A percentile compares a stretch with the other conserved stretches of the same genome.
Evolutionary conservation across 2,113 vertebrate species (phyloP).

Genomic region (Azemiops feae): DNA sequence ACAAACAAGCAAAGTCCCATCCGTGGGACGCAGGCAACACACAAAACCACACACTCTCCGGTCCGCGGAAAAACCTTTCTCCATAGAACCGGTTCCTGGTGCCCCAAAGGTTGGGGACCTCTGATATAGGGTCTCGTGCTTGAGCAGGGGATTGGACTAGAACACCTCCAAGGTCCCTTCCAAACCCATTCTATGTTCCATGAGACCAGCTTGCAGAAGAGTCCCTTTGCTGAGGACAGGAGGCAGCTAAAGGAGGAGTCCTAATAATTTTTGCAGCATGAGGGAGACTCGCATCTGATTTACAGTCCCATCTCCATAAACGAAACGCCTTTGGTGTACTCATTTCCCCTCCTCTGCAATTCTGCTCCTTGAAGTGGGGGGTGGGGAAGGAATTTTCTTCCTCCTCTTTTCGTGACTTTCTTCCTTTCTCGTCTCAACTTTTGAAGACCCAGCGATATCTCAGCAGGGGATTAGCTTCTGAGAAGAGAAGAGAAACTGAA

Average conservation of each 20-base stretch:
- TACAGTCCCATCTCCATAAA: background rate
- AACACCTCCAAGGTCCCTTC: background rate
- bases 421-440: background rate
- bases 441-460: background rate
- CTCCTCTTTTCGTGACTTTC: background rate
- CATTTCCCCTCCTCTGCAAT: background rate
- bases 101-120: too few species aligned
- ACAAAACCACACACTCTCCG: too few species aligned
- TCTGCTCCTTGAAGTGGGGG: background rate
- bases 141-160: too few species aligned
- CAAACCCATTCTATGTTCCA: background rate
- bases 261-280: background rate
- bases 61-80: too few species aligned
- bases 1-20: too few species aligned
- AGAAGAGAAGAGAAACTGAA: background rate
- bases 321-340: background rate
- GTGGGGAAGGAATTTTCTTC: background rate
- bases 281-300: background rate
- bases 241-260: background rate
- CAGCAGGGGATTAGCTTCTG: background rate
- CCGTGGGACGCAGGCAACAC: too few species aligned
- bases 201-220: background rate
- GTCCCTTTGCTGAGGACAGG: background rate
- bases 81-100: too few species aligned
- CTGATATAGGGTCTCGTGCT: too few species aligned